A percentile compares a stretch with the other conserved stretches of the same genome.
Evolutionary conservation across 2,797 vertebrate species (phyloP).

Genomic region (Chelidonichthys spinosus): DNA sequence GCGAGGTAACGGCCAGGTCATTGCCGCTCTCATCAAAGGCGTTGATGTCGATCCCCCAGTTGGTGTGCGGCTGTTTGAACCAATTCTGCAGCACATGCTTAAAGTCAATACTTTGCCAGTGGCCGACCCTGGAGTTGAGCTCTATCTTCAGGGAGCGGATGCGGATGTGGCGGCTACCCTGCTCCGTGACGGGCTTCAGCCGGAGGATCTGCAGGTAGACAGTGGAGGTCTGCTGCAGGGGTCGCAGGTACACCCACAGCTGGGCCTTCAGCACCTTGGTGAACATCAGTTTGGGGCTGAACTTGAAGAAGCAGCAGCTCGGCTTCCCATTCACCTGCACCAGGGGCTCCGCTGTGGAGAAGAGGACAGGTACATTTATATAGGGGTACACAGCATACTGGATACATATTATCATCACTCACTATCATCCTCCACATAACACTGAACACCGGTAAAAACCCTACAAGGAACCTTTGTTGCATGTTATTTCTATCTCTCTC

Average conservation of each 20-base stretch:
- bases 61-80: conserved; percentile 99
- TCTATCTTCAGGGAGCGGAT: conserved; percentile 98
- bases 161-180: conserved; percentile 96
- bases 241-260: conserved; percentile 98
- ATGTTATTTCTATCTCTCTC: not conserved
- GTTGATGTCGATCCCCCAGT: conserved; percentile 99
- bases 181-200: conserved; percentile 94
- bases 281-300: conserved; percentile 99
- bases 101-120: conserved; percentile 99
- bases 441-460: not conserved
- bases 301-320: conserved; percentile 99
- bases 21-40: conserved; percentile 97
- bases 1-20: conserved; percentile 95
- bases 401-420: not conserved
- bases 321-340: conserved; percentile 98
- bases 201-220: conserved; percentile 98
- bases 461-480: not conserved
- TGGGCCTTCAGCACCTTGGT: conserved; percentile 99
- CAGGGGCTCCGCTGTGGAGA: conserved; percentile 89
- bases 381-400: not conserved
- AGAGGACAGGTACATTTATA: conserved; percentile 38
- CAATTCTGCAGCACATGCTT: conserved; percentile 99
- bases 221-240: conserved; percentile 95
- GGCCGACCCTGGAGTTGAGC: conserved; percentile 92
- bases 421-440: not conserved